Evolutionary conservation across 1,140 invertebrate species (phyloP).

Genomic region (Agrilus planipennis): DNA sequence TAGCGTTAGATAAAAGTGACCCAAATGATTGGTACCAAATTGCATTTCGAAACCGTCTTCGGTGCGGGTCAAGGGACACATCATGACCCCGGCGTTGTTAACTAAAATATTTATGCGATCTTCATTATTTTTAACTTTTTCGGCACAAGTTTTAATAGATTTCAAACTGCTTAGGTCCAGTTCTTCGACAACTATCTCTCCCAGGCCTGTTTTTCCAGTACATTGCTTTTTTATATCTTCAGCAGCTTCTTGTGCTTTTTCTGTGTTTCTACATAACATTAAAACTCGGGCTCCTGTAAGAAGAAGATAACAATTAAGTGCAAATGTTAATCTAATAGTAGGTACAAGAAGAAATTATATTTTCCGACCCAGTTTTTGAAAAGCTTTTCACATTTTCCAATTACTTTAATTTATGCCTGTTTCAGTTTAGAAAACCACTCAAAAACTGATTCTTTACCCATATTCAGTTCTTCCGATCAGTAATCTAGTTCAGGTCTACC

Average conservation of each 20-base stretch:
- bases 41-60: constrained; percentile 40
- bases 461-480: too few relatives aligned
- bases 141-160: constrained; percentile 57
- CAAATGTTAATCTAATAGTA: too few relatives aligned
- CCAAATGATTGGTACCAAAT: constrained; percentile 41
- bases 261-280: constrained; percentile 50
- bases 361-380: too few relatives aligned
- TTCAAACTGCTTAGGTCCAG: constrained; percentile 57
- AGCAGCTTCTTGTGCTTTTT: constrained; percentile 38
- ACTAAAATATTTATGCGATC: constrained; percentile 15
- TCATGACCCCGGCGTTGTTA: constrained; percentile 22
- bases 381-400: too few relatives aligned
- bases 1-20: constrained; percentile 55
- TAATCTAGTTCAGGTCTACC: too few relatives aligned
- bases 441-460: too few relatives aligned
- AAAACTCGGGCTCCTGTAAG: constrained; percentile 51
- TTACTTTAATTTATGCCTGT: too few relatives aligned
- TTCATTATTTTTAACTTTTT: constrained; percentile 29
- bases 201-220: constrained; percentile 23
- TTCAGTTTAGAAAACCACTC: too few relatives aligned
- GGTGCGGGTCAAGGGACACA: constrained; percentile 28
- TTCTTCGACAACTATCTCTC: constrained; percentile 34
- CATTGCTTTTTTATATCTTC: constrained; percentile 32
- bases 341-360: too few relatives aligned
- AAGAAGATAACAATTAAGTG: too few relatives aligned